Evolutionary conservation across 1,140 invertebrate genomes (phyloP), one percentile per base, ranked within the genome.

Genomic region (Idris sp.): DNA sequence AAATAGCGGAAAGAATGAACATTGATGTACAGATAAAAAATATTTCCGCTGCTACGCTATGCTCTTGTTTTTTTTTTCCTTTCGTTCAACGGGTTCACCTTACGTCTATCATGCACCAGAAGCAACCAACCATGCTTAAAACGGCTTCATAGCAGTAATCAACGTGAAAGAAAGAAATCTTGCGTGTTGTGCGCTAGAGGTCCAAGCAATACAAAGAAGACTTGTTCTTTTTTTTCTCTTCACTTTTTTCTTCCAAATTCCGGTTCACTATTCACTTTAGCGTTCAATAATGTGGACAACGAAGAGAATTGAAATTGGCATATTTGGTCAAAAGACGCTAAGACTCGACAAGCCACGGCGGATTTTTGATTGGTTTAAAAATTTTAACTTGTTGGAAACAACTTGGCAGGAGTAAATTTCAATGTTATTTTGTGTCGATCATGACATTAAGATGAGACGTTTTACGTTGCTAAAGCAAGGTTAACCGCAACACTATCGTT

Each of bases 21-120:
- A 46, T 51, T 58, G 68, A 56, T 56, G 49, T 65, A 48, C 9
- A 73, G 59, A 73, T 74, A 74, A 74, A 73, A 67, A 74, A 54
- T 53, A 48, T 26, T 74, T 65, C 54, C 61, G 56, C 49, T 54
- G 33, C 19, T 40, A 41, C 14, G 18, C 38, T 30, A 46, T 40
- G 16, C 19, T 53, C 10, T 49, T 30, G 6, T 13, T 36, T 46
- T 56, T 59, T 43, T 22, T 59, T 43, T 72, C 46, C 30, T 43
- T 73, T 53, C 19, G 26, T 64, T 58, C 38, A 58, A 44, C 16
- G 19, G 49, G 40, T 56, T 64, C 31, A 30, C 18, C 38, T 59
- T 46, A 35, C 54, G 56, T 10, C 40, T 67, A 53, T 61, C 54
- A 26, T 15, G 11, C 53, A 51, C 36, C 26, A 10, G 25, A 11